Percentiles rank a stretch among this genome's conserved stretches.
Evolutionary conservation across 2,888 invertebrate species (phyloP).

Genomic region (Leptinotarsa haldemani): DNA sequence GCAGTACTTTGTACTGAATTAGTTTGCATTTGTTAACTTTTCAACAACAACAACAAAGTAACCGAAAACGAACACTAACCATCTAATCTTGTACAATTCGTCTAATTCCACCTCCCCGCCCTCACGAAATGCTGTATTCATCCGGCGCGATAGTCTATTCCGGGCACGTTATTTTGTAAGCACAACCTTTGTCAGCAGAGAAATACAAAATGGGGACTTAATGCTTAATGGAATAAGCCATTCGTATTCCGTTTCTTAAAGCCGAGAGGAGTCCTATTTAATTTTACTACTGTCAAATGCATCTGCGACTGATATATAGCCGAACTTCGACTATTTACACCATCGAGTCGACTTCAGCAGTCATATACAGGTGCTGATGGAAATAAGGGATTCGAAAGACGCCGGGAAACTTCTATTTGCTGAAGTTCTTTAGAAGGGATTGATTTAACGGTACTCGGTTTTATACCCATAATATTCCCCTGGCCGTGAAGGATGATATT

Average conservation of each 20-base stretch:
- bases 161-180: constrained; percentile 56
- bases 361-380: constrained; percentile 33
- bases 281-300: constrained; percentile 60
- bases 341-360: constrained; percentile 24
- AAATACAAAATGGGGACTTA: constrained; percentile 55
- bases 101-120: constrained; percentile 33
- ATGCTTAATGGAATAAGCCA: constrained; percentile 52
- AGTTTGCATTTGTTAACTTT: neutral
- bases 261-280: constrained; percentile 56
- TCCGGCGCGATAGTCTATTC: constrained; percentile 51
- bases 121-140: constrained; percentile 34
- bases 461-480: neutral
- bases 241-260: constrained; percentile 53
- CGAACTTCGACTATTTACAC: constrained; percentile 57
- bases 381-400: constrained; percentile 27
- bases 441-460: neutral
- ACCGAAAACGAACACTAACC: neutral
- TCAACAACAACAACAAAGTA: neutral
- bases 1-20: neutral
- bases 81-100: constrained; percentile 29
- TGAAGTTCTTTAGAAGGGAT: constrained; percentile 8
- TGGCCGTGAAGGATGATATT: neutral
- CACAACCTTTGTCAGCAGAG: constrained; percentile 54
- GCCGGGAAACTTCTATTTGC: constrained; percentile 12
- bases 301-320: constrained; percentile 59